A percentile compares a stretch with the other conserved stretches of the same genome.
phyloP scores from a whole-genome alignment of 1,140 invertebrate genomes.

The Drosophila obscura region DNA sequence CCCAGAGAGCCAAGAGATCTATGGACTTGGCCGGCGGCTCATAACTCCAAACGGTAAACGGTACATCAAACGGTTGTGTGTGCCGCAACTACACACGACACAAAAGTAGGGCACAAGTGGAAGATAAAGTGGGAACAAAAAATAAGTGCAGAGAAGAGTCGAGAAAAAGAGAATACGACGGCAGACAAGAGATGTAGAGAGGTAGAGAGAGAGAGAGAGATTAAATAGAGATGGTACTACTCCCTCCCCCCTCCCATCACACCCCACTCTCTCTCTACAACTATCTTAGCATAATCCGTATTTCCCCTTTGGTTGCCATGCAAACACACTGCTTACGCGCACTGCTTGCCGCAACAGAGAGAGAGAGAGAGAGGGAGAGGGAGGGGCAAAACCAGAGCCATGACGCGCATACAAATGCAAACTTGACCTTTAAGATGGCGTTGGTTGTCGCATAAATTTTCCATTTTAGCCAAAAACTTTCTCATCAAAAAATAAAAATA shows the following conservation, averaged over 20 bases:
- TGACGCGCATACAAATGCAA: slow-evolving; percentile 65
- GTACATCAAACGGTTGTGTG: slow-evolving; percentile 56
- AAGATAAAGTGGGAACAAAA: slow-evolving; percentile 17
- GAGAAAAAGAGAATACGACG: background rate
- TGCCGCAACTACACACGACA: slow-evolving; percentile 3
- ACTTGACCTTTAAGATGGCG: slow-evolving; percentile 69
- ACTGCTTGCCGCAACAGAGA: too few relatives aligned
- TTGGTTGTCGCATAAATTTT: slow-evolving; percentile 41
- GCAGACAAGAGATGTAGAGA: background rate
- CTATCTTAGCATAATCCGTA: too few relatives aligned
- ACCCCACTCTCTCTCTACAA: background rate
- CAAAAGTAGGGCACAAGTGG: slow-evolving; percentile 28
- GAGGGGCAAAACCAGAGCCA: background rate
- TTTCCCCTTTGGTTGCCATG: too few relatives aligned
- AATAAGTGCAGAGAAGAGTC: slow-evolving; percentile 9
- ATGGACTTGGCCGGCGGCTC: slow-evolving; percentile 15
- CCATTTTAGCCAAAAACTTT: slow-evolving; percentile 61
- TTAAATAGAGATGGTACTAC: background rate
- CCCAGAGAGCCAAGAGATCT: background rate
- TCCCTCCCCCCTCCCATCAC: background rate
- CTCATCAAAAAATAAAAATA: slow-evolving; percentile 53
- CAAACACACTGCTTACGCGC: too few relatives aligned
- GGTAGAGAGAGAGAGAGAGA: background rate
- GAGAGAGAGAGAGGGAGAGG: too few relatives aligned
- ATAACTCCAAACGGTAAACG: slow-evolving; percentile 63